Base-by-base conservation (phyloP, 2,797 vertebrate genomes). In the Chelmon rostratus region DNA sequence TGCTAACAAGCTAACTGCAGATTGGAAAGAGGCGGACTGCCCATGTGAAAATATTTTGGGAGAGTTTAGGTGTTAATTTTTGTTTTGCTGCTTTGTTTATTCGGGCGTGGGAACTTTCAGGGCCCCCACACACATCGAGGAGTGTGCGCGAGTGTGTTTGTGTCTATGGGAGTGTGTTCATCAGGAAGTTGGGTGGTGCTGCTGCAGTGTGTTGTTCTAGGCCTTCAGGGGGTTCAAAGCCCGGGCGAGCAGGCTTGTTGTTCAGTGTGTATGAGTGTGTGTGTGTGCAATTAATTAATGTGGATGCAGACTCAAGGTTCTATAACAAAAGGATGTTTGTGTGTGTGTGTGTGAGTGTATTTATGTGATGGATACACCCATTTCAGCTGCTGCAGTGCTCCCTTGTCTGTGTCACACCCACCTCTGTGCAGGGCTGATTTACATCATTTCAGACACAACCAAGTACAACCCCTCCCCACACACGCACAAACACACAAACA, bases 261-360 rank as follows among this genome's bases (percentile, higher is more conserved):
- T 82, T 73, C 37, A 42, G 18, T 64, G 57, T 35, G 47, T 78
- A 1, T 33, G 50, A 49, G 68, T 18, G 56, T 68, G 40, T 54
- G 54, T 81, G 56, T 68, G 40, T 54, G 54, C 81, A 68, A 86
- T 88, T 85, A 91, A 90, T 90, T 83, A 81, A 86, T 61, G 73
- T 65, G 46, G 50, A 79, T 53, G 64, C 63, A 70, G 69, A 46
- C 66, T 74, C 52, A 63, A 79, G 68, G 70, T 59, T 78, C 68
- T 71, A 31, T 64, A 76, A 63, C 65, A 83, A 68, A 31, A 86
- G 44, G 38, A 33, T 31, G 67, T 73, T 33, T 49, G 52, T 23
- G 35, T 54, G 42, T 64, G 52, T 69, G 58, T n/a, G 33, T 62
- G 58, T 31, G 47, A 49, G 23, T 53, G 23, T 53, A 52, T 52